phyloP scores from a whole-genome alignment of 2,888 invertebrate genomes.

The Cosmia pyralina region DNA sequence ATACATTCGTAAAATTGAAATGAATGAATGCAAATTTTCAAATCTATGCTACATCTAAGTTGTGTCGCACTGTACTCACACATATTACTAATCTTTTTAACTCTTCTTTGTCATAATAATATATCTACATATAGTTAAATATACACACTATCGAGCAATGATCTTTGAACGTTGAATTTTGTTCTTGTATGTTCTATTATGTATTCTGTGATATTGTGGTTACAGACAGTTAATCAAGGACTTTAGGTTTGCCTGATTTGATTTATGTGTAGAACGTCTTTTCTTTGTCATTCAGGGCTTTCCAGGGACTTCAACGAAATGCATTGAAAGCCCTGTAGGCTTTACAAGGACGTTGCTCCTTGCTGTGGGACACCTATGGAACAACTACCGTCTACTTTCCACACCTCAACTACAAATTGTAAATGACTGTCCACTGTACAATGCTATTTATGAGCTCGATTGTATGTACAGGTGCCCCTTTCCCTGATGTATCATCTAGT shows the following conservation, averaged over 20 bases:
- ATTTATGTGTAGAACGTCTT: not conserved
- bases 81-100: slow-evolving; percentile 32
- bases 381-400: not conserved
- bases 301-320: not conserved
- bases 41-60: too few species aligned
- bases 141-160: slow-evolving; percentile 19
- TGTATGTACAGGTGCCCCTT: too few species aligned
- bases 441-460: not conserved
- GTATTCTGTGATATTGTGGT: too few species aligned
- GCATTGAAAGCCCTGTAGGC: too few species aligned
- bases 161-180: slow-evolving; percentile 32
- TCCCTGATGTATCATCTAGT: not conserved
- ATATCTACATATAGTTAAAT: not conserved
- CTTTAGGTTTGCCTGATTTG: not conserved
- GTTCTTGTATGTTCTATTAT: too few species aligned
- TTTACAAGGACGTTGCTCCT: too few species aligned
- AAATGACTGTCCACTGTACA: not conserved
- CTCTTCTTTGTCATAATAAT: slow-evolving; percentile 13
- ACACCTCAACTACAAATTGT: not conserved
- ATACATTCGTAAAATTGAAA: too few species aligned
- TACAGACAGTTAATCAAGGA: not conserved
- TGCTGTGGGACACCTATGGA: not conserved
- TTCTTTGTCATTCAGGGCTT: not conserved
- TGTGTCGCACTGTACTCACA: too few species aligned
- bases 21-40: too few species aligned